Evolutionary conservation across 2,797 vertebrate species (phyloP).

Genomic region (Bucorvus abyssinicus): DNA sequence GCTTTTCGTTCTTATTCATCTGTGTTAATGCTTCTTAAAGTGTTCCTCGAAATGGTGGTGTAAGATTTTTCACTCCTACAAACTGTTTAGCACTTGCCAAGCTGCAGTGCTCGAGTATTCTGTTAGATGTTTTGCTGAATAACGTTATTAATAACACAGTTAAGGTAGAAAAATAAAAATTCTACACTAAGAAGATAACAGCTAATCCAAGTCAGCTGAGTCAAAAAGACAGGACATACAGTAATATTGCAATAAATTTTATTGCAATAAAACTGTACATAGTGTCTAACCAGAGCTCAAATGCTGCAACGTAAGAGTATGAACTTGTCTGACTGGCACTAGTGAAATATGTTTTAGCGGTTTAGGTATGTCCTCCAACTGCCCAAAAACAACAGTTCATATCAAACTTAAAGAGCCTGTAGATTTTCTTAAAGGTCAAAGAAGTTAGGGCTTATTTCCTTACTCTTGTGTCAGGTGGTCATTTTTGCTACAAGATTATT

Average conservation of each 20-base stretch:
- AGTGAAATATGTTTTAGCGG: neutral
- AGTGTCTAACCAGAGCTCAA: neutral
- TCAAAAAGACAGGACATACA: neutral
- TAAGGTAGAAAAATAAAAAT: neutral
- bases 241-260: neutral
- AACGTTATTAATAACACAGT: neutral
- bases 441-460: neutral
- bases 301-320: neutral
- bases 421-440: neutral
- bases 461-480: neutral
- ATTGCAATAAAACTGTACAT: neutral
- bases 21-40: neutral
- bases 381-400: too few relatives aligned
- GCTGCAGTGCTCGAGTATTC: neutral
- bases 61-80: neutral
- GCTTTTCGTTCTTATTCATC: constrained; percentile 12
- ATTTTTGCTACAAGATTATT: neutral
- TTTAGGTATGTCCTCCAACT: neutral
- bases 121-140: neutral
- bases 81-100: neutral
- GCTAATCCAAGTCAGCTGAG: neutral
- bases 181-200: neutral
- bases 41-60: neutral
- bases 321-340: neutral
- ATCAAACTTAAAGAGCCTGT: neutral